Evolutionary conservation across 2,797 vertebrate species (phyloP).

Genomic region (Takifugu rubripes): DNA sequence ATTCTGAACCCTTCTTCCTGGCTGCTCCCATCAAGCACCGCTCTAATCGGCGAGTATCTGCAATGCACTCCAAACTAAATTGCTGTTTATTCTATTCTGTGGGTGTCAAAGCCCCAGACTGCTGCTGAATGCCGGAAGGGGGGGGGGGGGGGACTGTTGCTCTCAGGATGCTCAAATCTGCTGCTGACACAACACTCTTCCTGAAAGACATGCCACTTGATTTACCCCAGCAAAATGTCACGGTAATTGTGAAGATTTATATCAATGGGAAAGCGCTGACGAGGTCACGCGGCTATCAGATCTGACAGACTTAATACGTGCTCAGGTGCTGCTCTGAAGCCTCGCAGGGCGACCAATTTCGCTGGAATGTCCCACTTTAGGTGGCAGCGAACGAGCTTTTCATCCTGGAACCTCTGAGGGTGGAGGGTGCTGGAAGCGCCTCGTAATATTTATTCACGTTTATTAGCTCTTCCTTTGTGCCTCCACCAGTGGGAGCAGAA

Average conservation of each 20-base stretch:
- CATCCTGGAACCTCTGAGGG: constrained; percentile 14
- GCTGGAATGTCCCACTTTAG: constrained; percentile 49
- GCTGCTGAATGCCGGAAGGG: constrained; percentile 60
- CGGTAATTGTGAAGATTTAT: constrained; percentile 80
- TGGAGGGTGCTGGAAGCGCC: no score
- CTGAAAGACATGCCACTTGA: constrained; percentile 71
- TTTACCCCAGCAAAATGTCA: constrained; percentile 73
- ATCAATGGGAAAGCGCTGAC: constrained; percentile 79
- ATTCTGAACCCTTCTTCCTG: constrained; percentile 60
- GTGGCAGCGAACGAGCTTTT: constrained; percentile 48
- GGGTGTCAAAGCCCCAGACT: constrained; percentile 60
- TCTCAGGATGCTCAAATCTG: constrained; percentile 65
- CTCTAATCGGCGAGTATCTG: constrained; percentile 72
- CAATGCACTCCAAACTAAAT: constrained; percentile 70
- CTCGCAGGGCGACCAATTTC: constrained; percentile 64
- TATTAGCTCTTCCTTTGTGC: no score
- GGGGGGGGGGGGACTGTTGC: constrained; percentile 61
- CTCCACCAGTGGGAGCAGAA: no score
- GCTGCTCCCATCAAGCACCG: constrained; percentile 62
- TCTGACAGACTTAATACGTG: constrained; percentile 76
- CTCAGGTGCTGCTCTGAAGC: constrained; percentile 66
- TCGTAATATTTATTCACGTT: no score
- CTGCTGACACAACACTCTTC: constrained; percentile 73
- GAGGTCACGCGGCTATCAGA: constrained; percentile 73
- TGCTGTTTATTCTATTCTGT: constrained; percentile 75